Base-by-base conservation (phyloP, 92 coral and sea anemone species). In the Epizoanthus illoricatus region DNA sequence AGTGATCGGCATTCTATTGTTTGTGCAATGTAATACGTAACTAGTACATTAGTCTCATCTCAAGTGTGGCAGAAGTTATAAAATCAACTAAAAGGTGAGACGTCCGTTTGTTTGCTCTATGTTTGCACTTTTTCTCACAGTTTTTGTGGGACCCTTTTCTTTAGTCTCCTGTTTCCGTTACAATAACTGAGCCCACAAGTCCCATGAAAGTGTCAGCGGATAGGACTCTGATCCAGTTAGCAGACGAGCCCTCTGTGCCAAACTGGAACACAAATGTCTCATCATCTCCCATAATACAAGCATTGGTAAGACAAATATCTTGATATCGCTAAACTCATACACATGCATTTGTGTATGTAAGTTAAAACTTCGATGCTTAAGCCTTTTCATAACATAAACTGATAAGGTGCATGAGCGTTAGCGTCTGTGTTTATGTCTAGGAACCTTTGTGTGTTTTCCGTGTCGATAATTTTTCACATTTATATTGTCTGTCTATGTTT, bases 271-370 rank as follows among this genome's bases (percentile, higher is more conserved):
- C 62, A 61, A 85, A 87, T 11, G 47, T 76, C 23, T 9, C 71
- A 28, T 18, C 43, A 3, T 84, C 88, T 55, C 81, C 76, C 43
- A 83, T 80, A 85, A 72, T 92, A 76, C 75, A 90, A 75, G 90
- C 93, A 2, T 58, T 90, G 94, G 98, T 95, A 89, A 76, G 95
- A 20, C 21, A 68, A 4, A 45, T 5, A 19, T 11, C 64, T 28
- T 40, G 47, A 28, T 56, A 8, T 49, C 40, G 41, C 86, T 45
- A 20, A 5, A 16, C 81, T 15, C 57, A 42, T 52, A 43, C 17
- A 54, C 7, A 11, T 19, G 36, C 36, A 28, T 28, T 28, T 28
- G 36, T 28, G 36, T 28, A 2, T 28, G 36, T 0, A 28, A 28
- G 36, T 28, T 28, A 28, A 28, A 2, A 2, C 36, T 0, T 28